Conservation (phyloP, 2,797 vertebrate species). For the Hydrocynus forskahlii region DNA sequence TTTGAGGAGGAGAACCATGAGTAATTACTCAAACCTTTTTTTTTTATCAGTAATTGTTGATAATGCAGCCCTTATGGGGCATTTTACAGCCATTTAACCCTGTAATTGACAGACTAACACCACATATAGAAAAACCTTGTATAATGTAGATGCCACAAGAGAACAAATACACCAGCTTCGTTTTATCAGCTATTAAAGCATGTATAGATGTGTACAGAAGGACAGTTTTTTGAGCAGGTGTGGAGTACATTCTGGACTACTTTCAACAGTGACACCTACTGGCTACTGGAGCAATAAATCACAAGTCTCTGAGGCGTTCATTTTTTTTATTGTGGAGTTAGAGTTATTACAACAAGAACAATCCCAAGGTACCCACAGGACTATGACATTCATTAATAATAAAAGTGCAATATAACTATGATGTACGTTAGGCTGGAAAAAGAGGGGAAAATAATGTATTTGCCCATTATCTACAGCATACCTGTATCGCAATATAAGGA, state of each 20-base stretch:
- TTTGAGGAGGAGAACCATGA: too few relatives aligned
- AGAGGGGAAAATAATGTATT: neutral
- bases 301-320: neutral
- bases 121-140: too few relatives aligned
- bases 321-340: slow-evolving; percentile 33
- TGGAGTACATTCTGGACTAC: neutral
- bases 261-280: slow-evolving; percentile 55
- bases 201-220: neutral
- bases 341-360: neutral
- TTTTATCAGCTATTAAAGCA: neutral
- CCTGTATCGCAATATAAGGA: neutral
- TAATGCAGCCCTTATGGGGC: too few relatives aligned
- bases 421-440: neutral
- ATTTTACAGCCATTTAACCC: too few relatives aligned
- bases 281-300: slow-evolving; percentile 12
- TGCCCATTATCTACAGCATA: neutral
- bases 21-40: too few relatives aligned
- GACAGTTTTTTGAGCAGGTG: neutral
- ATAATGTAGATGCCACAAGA: too few relatives aligned
- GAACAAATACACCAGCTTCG: neutral
- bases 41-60: too few relatives aligned
- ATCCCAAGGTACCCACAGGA: slow-evolving; percentile 3
- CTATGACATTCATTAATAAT: neutral
- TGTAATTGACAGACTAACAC: too few relatives aligned
- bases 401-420: neutral